Evolutionary conservation across 2,113 vertebrate genomes (phyloP), one percentile per base, ranked within the genome.

Genomic region (Uropsilus gracilis): DNA sequence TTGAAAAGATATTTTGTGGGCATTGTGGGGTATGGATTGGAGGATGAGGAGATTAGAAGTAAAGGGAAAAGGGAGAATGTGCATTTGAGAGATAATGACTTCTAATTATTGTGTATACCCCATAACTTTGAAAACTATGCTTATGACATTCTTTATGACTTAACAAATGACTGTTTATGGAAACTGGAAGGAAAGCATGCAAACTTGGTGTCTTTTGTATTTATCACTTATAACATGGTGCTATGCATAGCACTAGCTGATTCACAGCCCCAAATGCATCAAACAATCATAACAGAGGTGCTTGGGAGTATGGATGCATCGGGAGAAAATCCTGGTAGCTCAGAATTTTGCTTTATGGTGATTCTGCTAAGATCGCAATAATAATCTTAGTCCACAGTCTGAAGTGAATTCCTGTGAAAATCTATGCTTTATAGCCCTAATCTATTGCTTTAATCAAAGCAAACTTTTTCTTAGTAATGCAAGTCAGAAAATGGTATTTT

Each of bases 371-470:
- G n/a, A n/a, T n/a, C n/a, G n/a, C n/a, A n/a, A 24, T 86, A 71
- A 94, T 69, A 72, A 44, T 39, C 55, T 90, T 46, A 63, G 44
- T 73, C 28, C 5, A 37, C 26, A 48, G 18, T 80, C 57, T 95
- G 69, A 95, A 81, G 61, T n/a, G 69, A 88, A 86, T 63, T 28
- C 32, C 48, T 76, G 30, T 86, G 20, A 46, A 95, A 93, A 80
- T 76, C 55, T 80, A 13, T 90, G n/a, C 46, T 61, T 89, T 39
- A 22, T 48, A 91, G 53, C 32, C 2, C 10, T 28, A 88, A 42
- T 87, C 55, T 85, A 13, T 72, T 94, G 53, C 50, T 93, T 85
- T 94, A 78, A 91, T 95, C 37, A 78, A 30, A 42, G 69, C 71
- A 89, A 84, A 46, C 37, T 46, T 77, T 90, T 93, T 87, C 61